Evolutionary conservation across 2,797 vertebrate species (phyloP), one percentile per base, ranked within the genome.

Genomic region (Cyprinodon diabolis): DNA sequence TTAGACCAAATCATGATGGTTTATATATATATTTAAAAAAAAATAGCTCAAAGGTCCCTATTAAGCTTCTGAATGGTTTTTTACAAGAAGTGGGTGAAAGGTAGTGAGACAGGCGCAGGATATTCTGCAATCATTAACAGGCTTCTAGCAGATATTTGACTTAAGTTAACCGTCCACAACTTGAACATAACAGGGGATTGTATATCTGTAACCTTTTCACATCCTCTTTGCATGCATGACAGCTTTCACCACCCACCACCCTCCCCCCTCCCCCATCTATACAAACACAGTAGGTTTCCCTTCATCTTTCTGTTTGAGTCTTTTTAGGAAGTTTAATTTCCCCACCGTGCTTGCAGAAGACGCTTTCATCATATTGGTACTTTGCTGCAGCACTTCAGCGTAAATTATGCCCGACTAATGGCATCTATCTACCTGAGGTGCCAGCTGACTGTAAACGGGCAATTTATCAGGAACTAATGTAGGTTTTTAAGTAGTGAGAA

Each of bases 21-120:
- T 57, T 68, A 54, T 4, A 23, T 51, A 73, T 15, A 60, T 70
- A 57, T 55, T 8, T 47, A 2, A 52, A 54, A 60, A 57, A 63
- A 56, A 56, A 15, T 3, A 6, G 74, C 66, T 84, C 60, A 75
- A 80, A 88, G 77, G 74, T 69, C 21, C 19, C 19, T 54, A 56
- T 76, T 1, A 0, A 4, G 47, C 3, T 71, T 45, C 47, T 72
- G 69, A 81, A 84, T 79, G 74, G 45, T 66, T 86, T 84, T n/a
- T 71, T 17, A 5, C 30, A 73, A 80, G 72, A 91, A 87, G 76
- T 92, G 81, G 90, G 92, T 90, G 78, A 94, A 92, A 90, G 88
- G 90, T 91, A 35, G 58, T 48, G 35, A 43, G 76, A 68, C 11
- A 65, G 17, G 13, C 25, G 66, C 69, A 51, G 66, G 74, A 57